A percentile compares a stretch with the other conserved stretches of the same genome.
Evolutionary conservation across 2,797 vertebrate species (phyloP).

Genomic region (Steatocranus sp.): DNA sequence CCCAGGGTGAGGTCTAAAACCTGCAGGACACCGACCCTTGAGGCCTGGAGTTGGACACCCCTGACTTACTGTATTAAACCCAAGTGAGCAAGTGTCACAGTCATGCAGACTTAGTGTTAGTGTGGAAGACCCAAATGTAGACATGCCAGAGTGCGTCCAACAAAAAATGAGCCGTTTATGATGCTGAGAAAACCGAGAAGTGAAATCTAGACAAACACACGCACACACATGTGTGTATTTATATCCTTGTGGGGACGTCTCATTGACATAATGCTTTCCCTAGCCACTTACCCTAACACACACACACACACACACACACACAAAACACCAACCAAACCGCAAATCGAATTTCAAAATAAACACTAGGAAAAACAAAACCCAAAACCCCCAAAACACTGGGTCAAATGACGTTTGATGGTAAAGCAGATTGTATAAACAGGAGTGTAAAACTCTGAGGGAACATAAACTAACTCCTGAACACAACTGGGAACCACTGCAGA

Average conservation of each 20-base stretch:
- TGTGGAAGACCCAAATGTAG: background rate
- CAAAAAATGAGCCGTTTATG: background rate
- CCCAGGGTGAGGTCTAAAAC: no score
- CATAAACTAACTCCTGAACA: background rate
- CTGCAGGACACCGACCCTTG: no score
- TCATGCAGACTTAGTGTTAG: background rate
- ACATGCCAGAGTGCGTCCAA: background rate
- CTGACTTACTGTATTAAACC: no score
- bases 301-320: background rate
- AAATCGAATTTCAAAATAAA: rapidly evolving
- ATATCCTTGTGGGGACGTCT: no score
- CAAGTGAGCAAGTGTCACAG: no score
- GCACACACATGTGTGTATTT: background rate
- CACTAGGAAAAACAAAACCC: background rate
- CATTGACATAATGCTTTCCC: no score
- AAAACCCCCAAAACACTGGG: background rate
- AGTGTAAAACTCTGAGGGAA: background rate
- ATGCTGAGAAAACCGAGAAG: background rate
- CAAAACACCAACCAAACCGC: background rate
- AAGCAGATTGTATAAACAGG: background rate
- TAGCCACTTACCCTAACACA: no score
- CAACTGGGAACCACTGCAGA: background rate
- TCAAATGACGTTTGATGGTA: background rate
- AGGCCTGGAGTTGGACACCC: no score
- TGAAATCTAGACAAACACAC: background rate